Base-by-base conservation (phyloP, 1,140 invertebrate species). In the Pseudomyrmex pallidus region DNA sequence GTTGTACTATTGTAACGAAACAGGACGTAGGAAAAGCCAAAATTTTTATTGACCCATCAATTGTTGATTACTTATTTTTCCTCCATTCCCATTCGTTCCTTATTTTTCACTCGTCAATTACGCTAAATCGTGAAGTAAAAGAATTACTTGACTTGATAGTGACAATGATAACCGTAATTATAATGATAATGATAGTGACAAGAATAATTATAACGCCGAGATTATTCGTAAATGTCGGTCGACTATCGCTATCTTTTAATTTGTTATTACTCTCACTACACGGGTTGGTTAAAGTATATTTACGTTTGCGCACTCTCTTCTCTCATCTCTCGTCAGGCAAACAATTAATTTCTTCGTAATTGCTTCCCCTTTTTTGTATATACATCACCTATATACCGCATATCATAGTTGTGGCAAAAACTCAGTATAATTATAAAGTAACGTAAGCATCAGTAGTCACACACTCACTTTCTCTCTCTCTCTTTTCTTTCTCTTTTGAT, bases 201-300 rank as follows among this genome's bases (percentile, higher is more conserved):
- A 82, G 87, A 91, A 89, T 86, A 86, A 84, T 88, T 86, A 85
- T 86, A 89, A 90, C 90, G 89, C 83, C 85, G 85, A 90, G 91
- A 91, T 86, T 92, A 92, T 91, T 91, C 85, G 76, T 91, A 93
- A 91, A 90, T 91, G 86, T 92, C 87, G 85, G 78, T 82, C 84
- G 82, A 82, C 88, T 89, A 91, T 87, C 89, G 90, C 91, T 93
- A 93, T 90, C 85, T 92, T 35, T 91, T 91, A 93, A 62, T 92
- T 92, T 93, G 90, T 92, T 92, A 91, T 91, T 94, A 91, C 90
- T 93, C 91, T 93, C 92, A 91, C 91, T 94, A 94, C 92, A 92
- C 91, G 92, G 92, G 91, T 88, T 92, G 92, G 85, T 93, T 93
- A 94, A 91, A 92, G 90, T 93, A 92, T 93, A 90, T 91, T 89